Evolutionary conservation across 2,888 invertebrate species (phyloP).

Genomic region (Conistra vaccinii): DNA sequence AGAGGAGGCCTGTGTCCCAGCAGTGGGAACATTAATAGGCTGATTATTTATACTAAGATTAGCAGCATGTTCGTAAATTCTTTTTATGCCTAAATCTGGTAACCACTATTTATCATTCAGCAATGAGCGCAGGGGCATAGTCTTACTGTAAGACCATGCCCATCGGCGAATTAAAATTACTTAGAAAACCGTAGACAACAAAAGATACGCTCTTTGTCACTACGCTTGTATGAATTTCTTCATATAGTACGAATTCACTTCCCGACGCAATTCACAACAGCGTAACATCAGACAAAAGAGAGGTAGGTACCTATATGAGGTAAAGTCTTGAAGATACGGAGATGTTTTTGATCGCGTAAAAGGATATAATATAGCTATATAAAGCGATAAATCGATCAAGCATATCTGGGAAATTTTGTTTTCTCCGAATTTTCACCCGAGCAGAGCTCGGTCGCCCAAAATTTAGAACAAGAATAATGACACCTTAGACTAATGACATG

Average conservation of each 20-base stretch:
- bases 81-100: not conserved
- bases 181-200: not conserved
- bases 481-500: no score
- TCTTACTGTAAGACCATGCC: not conserved
- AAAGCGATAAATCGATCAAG: no score
- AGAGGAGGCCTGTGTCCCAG: no score
- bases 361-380: not conserved
- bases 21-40: no score
- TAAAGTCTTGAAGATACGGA: conserved; percentile 17
- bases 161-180: no score
- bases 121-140: no score
- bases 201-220: not conserved
- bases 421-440: no score
- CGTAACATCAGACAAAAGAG: conserved; percentile 28
- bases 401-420: no score
- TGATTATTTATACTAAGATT: not conserved
- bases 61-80: not conserved
- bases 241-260: conserved; percentile 8
- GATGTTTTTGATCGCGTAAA: conserved; percentile 13
- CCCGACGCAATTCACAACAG: conserved; percentile 12
- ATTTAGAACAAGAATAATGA: no score
- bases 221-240: not conserved
- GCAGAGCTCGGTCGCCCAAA: no score
- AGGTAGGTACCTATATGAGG: not conserved
- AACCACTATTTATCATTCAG: no score